Percentiles rank a stretch among this genome's conserved stretches.
phyloP scores from a whole-genome alignment of 1,140 invertebrate genomes.

The Macrobrachium nipponense region DNA sequence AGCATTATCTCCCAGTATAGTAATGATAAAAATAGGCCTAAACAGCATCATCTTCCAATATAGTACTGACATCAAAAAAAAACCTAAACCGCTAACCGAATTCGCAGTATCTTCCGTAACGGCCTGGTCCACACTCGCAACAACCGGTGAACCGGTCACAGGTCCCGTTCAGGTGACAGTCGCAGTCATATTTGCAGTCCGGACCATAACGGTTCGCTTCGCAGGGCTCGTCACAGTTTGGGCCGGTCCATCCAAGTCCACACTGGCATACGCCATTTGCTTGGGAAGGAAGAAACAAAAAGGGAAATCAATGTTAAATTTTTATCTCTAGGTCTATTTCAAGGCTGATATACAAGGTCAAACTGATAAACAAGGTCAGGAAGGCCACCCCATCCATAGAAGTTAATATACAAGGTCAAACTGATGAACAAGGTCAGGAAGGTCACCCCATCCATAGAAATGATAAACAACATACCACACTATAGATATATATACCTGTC shows the following conservation, averaged over 20 bases:
- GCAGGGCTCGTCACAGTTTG: conserved; percentile 81
- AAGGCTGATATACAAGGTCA: conserved; percentile 40
- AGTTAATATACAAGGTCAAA: not conserved
- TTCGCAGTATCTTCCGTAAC: conserved; percentile 67
- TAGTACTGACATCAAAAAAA: not conserved
- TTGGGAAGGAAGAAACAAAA: conserved; percentile 73
- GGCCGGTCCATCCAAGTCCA: conserved; percentile 66
- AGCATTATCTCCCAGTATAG: no score
- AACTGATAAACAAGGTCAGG: not conserved
- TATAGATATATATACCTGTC: no score
- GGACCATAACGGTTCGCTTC: conserved; percentile 81
- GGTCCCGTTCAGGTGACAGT: conserved; percentile 76
- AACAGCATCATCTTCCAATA: not conserved
- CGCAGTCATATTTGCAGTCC: conserved; percentile 85
- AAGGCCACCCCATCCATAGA: no score
- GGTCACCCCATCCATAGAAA: no score
- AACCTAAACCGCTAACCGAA: conserved; percentile 11
- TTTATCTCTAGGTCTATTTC: conserved; percentile 71
- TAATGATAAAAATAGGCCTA: not conserved
- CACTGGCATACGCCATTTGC: conserved; percentile 84
- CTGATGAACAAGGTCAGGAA: not conserved
- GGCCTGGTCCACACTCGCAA: conserved; percentile 78
- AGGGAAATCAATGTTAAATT: conserved; percentile 72
- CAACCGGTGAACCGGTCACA: conserved; percentile 73
- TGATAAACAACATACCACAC: no score